Base-by-base conservation (phyloP, 2,888 invertebrate genomes). In the Zele albiditarsus region DNA sequence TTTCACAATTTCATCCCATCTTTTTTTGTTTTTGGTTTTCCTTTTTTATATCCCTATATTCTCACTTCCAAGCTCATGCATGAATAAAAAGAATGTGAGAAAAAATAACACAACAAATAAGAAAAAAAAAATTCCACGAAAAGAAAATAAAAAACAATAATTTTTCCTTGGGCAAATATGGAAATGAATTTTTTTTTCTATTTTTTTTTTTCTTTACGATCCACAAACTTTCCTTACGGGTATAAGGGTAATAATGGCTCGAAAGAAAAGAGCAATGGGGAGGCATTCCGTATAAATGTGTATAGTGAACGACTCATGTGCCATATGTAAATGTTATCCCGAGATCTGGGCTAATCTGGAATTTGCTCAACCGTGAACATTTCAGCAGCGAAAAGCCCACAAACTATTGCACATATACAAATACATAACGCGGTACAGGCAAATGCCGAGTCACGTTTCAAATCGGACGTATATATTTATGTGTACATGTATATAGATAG, bases 311-410 rank as follows among this genome's bases (percentile, higher is more conserved):
- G 20, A 53, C 53, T 53, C 53, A 53, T 53, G 53, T 23, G 10
- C 53, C 53, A 53, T 84, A 85, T 86, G 86, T 84, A 88, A 87
- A 87, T 87, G 85, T 85, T 84, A 87, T 86, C 82, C 53, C 80
- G 42, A 70, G 71, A 66, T 62, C 66, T 73, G 80, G 81, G 80
- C 83, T 86, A 86, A 87, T 86, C 84, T 83, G 82, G 85, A 88
- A 87, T 87, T 86, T 83, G 84, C 84, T 82, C 80, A 82, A 79
- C 81, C 81, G 81, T 83, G 81, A 82, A 82, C 81, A 84, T 82
- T 82, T 81, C 76, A 68, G 78, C 78, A 78, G 67, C 14, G 49
- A 73, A 67, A 74, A 46, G 66, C 74, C 69, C 65, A 33, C 69
- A 65, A 6, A 60, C 62, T 38, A 70, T 53, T 33, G 33, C n/a